These are phyloP conservation scores for Stichodactyla mertensii DNA, from an alignment of 64 coral and sea anemone genomes.

Conservation along the genomic window DNA sequence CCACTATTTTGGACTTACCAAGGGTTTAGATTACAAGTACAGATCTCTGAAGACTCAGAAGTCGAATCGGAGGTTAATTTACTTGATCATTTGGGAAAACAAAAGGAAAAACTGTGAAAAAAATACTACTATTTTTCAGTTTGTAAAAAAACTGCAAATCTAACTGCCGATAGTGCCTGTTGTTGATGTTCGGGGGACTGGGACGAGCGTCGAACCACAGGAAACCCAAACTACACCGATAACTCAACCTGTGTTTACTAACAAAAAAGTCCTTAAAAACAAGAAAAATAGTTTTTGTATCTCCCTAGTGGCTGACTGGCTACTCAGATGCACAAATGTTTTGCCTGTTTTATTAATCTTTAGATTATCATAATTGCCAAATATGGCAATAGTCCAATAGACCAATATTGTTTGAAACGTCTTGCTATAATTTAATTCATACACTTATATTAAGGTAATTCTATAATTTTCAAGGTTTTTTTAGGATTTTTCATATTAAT, in stretches of 20 bases:
- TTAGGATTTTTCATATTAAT: neutral
- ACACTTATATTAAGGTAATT: too few relatives aligned
- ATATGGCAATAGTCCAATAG: too few relatives aligned
- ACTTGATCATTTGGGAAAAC: conserved; percentile 17
- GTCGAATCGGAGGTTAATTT: neutral
- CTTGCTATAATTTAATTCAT: too few relatives aligned
- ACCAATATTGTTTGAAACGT: too few relatives aligned
- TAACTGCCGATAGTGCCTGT: conserved; percentile 22
- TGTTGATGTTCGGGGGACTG: conserved; percentile 13
- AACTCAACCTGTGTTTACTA: neutral
- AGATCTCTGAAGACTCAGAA: neutral
- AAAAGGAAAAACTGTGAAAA: neutral
- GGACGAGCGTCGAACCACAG: neutral
- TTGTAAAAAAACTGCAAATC: conserved; percentile 7
- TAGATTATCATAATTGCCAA: neutral
- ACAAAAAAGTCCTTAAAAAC: neutral
- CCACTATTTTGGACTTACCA: neutral
- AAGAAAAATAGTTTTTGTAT: too few relatives aligned
- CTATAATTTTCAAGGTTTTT: too few relatives aligned
- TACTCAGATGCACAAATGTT: neutral
- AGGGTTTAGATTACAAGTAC: neutral
- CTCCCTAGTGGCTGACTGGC: neutral
- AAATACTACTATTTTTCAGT: conserved; percentile 1
- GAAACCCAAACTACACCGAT: neutral
- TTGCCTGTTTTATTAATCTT: neutral